Evolutionary conservation across 2,888 invertebrate genomes (phyloP), one percentile per base, ranked within the genome.

Genomic region (Molorchus minor): DNA sequence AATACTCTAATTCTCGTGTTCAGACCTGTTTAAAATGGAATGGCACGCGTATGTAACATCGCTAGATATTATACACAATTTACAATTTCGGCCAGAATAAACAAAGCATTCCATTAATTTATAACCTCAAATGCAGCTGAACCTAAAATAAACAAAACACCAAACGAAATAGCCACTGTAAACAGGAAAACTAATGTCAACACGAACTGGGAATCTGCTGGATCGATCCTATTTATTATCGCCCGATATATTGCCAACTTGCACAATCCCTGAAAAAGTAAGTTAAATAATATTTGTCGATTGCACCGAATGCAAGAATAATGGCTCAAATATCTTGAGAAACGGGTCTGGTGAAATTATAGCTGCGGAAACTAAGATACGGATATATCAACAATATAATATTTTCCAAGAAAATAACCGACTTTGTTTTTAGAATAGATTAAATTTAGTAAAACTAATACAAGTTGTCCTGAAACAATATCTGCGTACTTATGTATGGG

Each of bases 101-200:
- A 73, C 72, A 73, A 70, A 71, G 70, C 72, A 58, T 73, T 72
- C 67, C 72, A 71, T 74, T 72, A 73, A 73, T 74, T 73, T 74
- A 72, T 71, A 71, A 62, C 70, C 65, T 67, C 71, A 65, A 71
- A 72, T 72, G 70, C 71, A 73, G 71, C 74, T 72, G 72, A 71
- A 71, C 74, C 70, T 64, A 73, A 73, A 73, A 72, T 71, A 71
- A 73, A 70, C 68, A 72, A 71, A 68, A 64, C 67, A 65, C 58
- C 56, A 46, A 71, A 72, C 71, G 67, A 72, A 74, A 73, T 72
- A 71, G 70, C 68, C 67, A 66, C 63, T 64, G 71, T 67, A 70
- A 72, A 71, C 71, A 69, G 69, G 72, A 71, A 72, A 70, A 73
- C 69, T 68, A 71, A 69, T 73, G 73, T 74, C 71, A 72, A 72